These are phyloP conservation scores for Cataglyphis cursor DNA, from an alignment of 2,888 invertebrate genomes.

Conservation along the genomic window DNA sequence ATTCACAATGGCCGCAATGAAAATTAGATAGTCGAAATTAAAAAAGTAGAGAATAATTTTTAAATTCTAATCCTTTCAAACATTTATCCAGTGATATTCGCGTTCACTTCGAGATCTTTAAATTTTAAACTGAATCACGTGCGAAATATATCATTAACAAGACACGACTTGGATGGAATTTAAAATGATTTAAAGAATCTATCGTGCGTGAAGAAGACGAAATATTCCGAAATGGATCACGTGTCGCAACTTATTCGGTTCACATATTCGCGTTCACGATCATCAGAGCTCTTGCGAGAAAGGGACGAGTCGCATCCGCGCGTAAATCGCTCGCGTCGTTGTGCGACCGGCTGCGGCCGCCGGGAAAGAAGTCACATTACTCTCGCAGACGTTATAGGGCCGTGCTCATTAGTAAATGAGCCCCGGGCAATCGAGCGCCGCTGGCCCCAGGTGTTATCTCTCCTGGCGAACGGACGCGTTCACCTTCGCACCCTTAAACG, in stretches of 20 bases:
- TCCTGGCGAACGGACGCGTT: conserved; percentile 67
- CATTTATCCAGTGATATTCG: neutral
- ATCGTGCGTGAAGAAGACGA: neutral
- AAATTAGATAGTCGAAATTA: neutral
- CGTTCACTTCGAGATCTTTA: neutral
- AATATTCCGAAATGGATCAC: neutral
- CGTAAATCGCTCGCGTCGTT: conserved; percentile 48
- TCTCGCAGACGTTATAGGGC: conserved; percentile 73
- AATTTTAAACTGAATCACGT: neutral
- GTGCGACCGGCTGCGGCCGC: conserved; percentile 36
- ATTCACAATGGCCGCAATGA: neutral
- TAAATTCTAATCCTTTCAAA: neutral
- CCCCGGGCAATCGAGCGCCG: conserved; percentile 78
- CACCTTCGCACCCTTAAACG: conserved; percentile 70
- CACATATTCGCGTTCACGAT: conserved; percentile 8
- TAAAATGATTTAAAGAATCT: neutral
- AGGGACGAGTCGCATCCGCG: conserved; percentile 21
- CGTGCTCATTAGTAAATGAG: conserved; percentile 85
- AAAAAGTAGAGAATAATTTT: neutral
- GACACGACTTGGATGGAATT: neutral
- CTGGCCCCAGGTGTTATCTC: conserved; percentile 83
- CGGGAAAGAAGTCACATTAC: conserved; percentile 71
- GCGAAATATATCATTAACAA: neutral
- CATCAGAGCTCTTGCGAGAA: conserved; percentile 14
- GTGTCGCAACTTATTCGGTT: neutral